These are phyloP conservation scores for Carterocephalus palaemon DNA, from an alignment of 2,888 invertebrate genomes.

Conservation along the genomic window DNA sequence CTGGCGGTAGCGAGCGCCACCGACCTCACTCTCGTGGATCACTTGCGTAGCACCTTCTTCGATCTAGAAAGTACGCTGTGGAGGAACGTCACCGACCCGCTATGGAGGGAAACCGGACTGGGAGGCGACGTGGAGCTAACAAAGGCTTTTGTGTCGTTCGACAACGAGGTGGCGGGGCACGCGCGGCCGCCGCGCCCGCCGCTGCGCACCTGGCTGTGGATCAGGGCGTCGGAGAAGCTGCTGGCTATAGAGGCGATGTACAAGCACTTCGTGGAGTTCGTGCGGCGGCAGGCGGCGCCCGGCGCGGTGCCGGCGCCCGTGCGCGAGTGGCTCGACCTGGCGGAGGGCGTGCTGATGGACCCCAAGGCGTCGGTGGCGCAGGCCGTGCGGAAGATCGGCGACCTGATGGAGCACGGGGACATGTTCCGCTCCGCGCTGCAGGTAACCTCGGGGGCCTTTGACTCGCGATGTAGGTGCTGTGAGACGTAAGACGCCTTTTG, in stretches of 20 bases:
- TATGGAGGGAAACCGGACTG: conserved; percentile 54
- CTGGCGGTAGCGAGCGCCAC: conserved; percentile 41
- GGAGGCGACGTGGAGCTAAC: conserved; percentile 79
- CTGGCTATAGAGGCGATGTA: conserved; percentile 82
- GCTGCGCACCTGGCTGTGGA: conserved; percentile 81
- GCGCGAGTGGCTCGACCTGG: conserved; percentile 79
- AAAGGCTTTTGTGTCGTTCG: conserved; percentile 76
- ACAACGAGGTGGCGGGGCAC: conserved; percentile 67
- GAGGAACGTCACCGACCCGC: conserved; percentile 62
- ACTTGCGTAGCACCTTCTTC: conserved; percentile 79
- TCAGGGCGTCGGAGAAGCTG: conserved; percentile 79
- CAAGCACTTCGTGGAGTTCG: conserved; percentile 81
- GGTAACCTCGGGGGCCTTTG: conserved; percentile 67
- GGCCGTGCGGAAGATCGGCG: conserved; percentile 79
- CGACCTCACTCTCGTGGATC: conserved; percentile 75
- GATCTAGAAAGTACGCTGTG: conserved; percentile 77
- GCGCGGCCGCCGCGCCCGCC: conserved; percentile 48
- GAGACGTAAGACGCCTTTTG: conserved; percentile 8
- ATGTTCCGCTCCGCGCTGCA: conserved; percentile 82
- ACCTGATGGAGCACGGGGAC: conserved; percentile 80
- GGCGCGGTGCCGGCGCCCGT: conserved; percentile 61
- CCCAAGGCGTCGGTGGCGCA: conserved; percentile 77
- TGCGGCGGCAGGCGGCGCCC: conserved; percentile 60
- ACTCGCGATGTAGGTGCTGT: no score
- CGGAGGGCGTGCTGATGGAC: conserved; percentile 82